Evolutionary conservation across 1,140 invertebrate species (phyloP).

Genomic region (Cotesia vestalis): DNA sequence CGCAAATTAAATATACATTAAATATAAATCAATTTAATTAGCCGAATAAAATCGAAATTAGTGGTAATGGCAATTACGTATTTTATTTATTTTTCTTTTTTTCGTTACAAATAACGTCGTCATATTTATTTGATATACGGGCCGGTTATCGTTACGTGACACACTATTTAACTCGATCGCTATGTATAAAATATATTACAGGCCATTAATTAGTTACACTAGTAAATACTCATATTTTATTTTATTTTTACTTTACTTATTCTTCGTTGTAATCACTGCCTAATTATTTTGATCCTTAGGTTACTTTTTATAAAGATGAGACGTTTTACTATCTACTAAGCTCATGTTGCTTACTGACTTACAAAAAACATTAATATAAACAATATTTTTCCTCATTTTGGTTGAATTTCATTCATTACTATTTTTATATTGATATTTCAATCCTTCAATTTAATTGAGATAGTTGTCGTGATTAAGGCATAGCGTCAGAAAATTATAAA

Average conservation of each 20-base stretch:
- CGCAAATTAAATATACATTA: constrained; percentile 11
- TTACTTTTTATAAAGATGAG: background rate
- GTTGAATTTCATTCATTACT: background rate
- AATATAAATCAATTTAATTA: constrained; percentile 4
- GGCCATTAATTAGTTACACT: constrained; percentile 37
- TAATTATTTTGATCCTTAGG: background rate
- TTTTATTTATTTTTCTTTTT: constrained; percentile 10
- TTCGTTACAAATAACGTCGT: background rate
- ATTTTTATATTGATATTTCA: background rate
- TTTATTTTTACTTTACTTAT: too few species aligned
- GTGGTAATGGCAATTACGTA: background rate
- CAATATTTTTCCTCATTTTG: constrained; percentile 3
- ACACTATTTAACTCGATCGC: too few species aligned
- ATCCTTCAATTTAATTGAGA: too few species aligned
- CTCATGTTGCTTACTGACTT: background rate
- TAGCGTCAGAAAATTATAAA: too few species aligned
- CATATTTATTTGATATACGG: constrained; percentile 5
- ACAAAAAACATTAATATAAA: too few species aligned
- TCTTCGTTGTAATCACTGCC: constrained; percentile 31
- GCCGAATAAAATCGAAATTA: too few species aligned
- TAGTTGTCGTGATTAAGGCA: too few species aligned
- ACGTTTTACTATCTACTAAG: constrained; percentile 2
- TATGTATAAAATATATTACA: constrained; percentile 39
- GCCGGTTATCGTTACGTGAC: background rate
- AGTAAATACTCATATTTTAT: constrained; percentile 31